Percentiles rank a stretch among this genome's conserved stretches.
Evolutionary conservation across 2,113 vertebrate genomes (phyloP).

Genomic region (Vombatus ursinus): DNA sequence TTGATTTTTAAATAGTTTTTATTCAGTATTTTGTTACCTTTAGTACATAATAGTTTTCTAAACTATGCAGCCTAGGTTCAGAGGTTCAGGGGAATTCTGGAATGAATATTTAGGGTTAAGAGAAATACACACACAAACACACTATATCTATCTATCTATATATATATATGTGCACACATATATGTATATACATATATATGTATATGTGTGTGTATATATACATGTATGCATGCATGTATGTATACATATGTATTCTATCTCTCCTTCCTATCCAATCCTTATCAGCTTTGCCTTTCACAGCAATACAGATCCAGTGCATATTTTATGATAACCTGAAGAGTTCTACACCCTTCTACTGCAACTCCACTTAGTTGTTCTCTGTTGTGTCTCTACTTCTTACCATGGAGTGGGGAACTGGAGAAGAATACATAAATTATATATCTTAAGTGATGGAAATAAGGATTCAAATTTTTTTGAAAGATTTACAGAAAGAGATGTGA

Average conservation of each 20-base stretch:
- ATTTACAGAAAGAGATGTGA: not conserved
- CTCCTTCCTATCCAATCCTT: no score
- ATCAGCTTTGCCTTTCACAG: not conserved
- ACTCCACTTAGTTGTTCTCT: not conserved
- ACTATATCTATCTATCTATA: no score
- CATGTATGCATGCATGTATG: no score
- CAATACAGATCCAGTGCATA: not conserved
- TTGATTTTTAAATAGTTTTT: not conserved
- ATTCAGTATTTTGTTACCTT: not conserved
- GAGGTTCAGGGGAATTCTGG: not conserved
- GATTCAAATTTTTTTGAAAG: not conserved
- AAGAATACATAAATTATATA: not conserved
- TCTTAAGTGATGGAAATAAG: not conserved
- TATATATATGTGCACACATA: no score
- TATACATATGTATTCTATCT: no score
- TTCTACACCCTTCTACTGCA: not conserved
- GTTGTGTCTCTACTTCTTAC: not conserved
- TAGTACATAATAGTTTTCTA: not conserved
- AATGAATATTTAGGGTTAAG: not conserved
- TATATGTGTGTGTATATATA: no score
- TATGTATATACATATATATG: no score
- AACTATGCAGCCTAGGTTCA: not conserved
- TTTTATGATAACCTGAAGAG: not conserved
- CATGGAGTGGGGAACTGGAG: not conserved
- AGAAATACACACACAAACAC: not conserved